Evolutionary conservation across 1,140 invertebrate genomes (phyloP), one percentile per base, ranked within the genome.

Genomic region (Drepana arcuata): DNA sequence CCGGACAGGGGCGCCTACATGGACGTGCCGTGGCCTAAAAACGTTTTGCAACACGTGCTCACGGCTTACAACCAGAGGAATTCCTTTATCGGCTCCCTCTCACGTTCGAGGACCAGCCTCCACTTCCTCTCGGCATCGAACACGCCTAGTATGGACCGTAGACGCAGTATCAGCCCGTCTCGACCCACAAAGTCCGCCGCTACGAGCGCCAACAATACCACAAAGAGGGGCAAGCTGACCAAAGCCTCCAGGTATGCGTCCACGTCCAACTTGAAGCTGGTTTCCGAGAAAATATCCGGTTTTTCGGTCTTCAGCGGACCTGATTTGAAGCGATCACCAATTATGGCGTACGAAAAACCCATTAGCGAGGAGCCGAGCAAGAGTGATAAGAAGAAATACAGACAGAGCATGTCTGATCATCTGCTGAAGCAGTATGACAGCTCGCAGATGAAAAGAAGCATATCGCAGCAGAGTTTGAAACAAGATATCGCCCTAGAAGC

Each of bases 51-150:
- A 10, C 78, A 83, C 16, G 73, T 85, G 11, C 61, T 87, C 7
- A 73, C 68, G 41, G 74, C 71, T 25, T 81, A 85, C 31, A 75
- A 83, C 2, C 74, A 85, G 2, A 16, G 83, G 2, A 73, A 74
- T 32, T 84, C 85, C 0, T 77, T 88, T 37, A 84, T 88, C 9
- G 84, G 81, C 14, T 70, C 72, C 2, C 54, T 87, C 25, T 79
- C 84, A 0, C 68, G 86, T 3, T 86, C 86, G 1, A 63, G 83
- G 16, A 87, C 86, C 0, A 83, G 84, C 3, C 50, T 87, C 0
- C 68, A 82, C 52, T 46, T 81, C 21, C 28, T 75, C 7, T 52
- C 60, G 1, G 45, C 48, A 10, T 35, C 42, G 0, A 67, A 60
- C 39, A 69, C 72, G 1, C 68, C 68, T 0, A 56, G 57, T 10